These are phyloP conservation scores for Capitella teleta DNA, from an alignment of 1,140 invertebrate species.

Conservation along the genomic window DNA sequence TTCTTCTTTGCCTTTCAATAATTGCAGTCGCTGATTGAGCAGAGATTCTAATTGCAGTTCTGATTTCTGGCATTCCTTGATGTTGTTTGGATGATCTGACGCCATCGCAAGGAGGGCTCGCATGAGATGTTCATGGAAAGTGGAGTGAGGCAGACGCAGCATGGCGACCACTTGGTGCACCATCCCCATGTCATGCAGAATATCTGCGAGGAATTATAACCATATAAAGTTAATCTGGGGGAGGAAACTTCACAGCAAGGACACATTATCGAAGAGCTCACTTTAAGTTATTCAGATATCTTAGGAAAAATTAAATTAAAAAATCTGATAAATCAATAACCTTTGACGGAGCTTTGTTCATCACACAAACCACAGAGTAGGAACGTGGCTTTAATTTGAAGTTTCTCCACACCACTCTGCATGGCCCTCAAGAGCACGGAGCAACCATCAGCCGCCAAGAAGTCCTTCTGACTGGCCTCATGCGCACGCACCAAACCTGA, in stretches of 20 bases:
- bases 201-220: constrained; percentile 28
- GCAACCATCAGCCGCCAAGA: constrained; percentile 54
- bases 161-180: constrained; percentile 48
- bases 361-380: constrained; percentile 51
- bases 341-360: no score
- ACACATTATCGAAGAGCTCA: no score
- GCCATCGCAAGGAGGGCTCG: constrained; percentile 44
- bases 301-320: no score
- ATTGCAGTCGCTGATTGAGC: constrained; percentile 38
- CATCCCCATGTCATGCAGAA: constrained; percentile 49
- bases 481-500: constrained; percentile 53
- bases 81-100: constrained; percentile 41
- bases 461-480: constrained; percentile 46
- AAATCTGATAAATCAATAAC: no score
- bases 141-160: constrained; percentile 38
- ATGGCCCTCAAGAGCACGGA: constrained; percentile 51
- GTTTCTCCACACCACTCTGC: constrained; percentile 48
- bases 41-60: constrained; percentile 43
- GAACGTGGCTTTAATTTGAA: constrained; percentile 59
- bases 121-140: constrained; percentile 49
- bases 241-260: no score
- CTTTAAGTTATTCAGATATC: no score
- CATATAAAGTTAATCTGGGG: constrained; percentile 48
- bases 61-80: constrained; percentile 44
- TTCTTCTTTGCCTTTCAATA: constrained; percentile 32